A percentile compares a stretch with the other conserved stretches of the same genome.
These are phyloP conservation scores for Eucidaris tribuloides DNA, from an alignment of 35 echinoderm and acorn worm species.

Conservation along the genomic window DNA sequence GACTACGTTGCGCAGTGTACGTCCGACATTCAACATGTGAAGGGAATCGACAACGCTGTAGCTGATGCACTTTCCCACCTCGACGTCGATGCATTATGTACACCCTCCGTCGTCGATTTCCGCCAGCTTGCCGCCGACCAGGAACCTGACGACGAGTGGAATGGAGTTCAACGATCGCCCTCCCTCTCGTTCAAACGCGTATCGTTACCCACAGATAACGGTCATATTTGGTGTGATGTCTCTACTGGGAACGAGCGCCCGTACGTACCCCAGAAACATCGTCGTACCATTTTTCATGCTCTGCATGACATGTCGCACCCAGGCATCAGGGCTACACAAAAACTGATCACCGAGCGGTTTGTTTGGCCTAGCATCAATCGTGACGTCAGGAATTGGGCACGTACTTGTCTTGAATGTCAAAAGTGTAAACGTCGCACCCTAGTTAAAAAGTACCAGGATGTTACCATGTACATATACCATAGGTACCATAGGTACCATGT, in stretches of 20 bases:
- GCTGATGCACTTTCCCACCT: not conserved
- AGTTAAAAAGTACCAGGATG: no score
- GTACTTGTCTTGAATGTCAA: constrained; percentile 4
- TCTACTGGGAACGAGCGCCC: constrained; percentile 36
- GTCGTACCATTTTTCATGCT: constrained; percentile 20
- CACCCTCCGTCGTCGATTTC: no score
- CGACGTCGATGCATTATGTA: not conserved
- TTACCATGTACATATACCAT: no score
- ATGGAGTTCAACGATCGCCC: no score
- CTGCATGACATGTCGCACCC: constrained; percentile 69
- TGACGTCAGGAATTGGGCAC: not conserved
- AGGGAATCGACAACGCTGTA: constrained; percentile 17
- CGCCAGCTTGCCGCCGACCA: no score
- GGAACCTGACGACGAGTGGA: no score
- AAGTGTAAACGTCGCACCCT: not conserved
- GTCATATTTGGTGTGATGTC: constrained; percentile 35
- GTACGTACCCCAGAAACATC: constrained; percentile 14
- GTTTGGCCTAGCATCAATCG: constrained; percentile 9
- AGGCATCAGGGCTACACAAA: constrained; percentile 50
- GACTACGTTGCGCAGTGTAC: constrained; percentile 25
- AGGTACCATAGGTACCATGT: no score
- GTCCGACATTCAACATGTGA: constrained; percentile 21
- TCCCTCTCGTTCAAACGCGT: not conserved
- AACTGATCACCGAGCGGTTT: constrained; percentile 11
- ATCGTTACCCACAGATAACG: no score